These are phyloP conservation scores for Myzus persicae DNA, from an alignment of 1,140 invertebrate genomes.

Conservation along the genomic window DNA sequence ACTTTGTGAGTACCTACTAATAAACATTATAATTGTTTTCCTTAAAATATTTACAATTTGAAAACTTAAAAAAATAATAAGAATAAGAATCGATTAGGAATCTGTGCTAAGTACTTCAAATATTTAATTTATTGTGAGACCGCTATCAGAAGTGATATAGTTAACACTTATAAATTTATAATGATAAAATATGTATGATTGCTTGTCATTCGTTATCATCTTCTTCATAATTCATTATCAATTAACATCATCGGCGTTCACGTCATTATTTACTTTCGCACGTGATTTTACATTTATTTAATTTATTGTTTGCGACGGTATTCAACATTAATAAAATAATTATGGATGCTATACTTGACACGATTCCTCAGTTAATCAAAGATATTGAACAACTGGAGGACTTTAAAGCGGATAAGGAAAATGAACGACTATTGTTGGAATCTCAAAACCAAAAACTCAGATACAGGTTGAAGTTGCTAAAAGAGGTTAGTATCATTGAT, in stretches of 20 bases:
- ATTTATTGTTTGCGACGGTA: background rate
- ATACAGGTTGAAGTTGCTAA: slow-evolving; percentile 81
- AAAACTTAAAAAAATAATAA: no score
- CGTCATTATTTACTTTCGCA: background rate
- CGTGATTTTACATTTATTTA: background rate
- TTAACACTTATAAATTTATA: background rate
- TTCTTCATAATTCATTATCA: background rate
- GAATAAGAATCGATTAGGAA: no score
- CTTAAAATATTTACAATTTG: no score
- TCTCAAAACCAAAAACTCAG: slow-evolving; percentile 79
- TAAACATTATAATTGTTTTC: no score
- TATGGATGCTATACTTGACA: slow-evolving; percentile 2
- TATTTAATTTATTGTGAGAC: no score
- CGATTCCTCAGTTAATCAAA: slow-evolving; percentile 45
- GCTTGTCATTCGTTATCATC: background rate
- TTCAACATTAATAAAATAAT: background rate
- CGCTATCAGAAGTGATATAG: background rate
- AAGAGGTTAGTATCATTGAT: slow-evolving; percentile 70
- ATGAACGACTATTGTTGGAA: slow-evolving; percentile 33
- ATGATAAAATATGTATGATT: background rate
- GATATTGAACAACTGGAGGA: slow-evolving; percentile 56
- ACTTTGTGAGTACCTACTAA: no score
- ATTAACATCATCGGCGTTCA: background rate
- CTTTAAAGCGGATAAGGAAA: slow-evolving; percentile 56
- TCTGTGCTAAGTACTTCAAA: no score